Evolutionary conservation across 1,140 invertebrate genomes (phyloP).

Genomic region (Drosophila littoralis): DNA sequence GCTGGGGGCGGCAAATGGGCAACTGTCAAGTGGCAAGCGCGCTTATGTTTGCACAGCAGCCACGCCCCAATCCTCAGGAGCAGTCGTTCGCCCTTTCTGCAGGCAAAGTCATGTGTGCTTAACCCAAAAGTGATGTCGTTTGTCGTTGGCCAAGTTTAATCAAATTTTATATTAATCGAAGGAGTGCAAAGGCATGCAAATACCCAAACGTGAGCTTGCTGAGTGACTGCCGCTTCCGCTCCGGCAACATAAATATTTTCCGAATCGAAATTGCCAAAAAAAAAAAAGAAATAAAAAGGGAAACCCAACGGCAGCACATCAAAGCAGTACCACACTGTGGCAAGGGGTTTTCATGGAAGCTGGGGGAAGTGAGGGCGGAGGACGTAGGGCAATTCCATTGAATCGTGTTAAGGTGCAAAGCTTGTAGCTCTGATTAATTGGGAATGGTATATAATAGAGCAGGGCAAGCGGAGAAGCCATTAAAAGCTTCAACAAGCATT

Average conservation of each 20-base stretch:
- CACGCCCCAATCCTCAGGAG: constrained; percentile 56
- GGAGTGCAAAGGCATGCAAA: constrained; percentile 80
- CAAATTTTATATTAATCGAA: constrained; percentile 83
- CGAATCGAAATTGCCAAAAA: constrained; percentile 46
- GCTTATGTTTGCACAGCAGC: constrained; percentile 55
- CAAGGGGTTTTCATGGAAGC: background rate
- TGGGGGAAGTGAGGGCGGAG: background rate
- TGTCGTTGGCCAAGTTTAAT: constrained; percentile 75
- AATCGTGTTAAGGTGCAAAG: constrained; percentile 36
- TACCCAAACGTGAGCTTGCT: constrained; percentile 58
- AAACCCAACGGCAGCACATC: constrained; percentile 19
- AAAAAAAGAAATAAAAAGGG: constrained; percentile 23
- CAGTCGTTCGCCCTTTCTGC: constrained; percentile 21
- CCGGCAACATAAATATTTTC: constrained; percentile 52
- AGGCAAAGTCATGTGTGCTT: constrained; percentile 76
- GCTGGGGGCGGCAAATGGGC: constrained; percentile 20
- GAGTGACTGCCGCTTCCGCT: constrained; percentile 6
- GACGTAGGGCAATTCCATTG: constrained; percentile 13
- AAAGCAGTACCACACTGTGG: constrained; percentile 18
- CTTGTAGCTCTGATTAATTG: constrained; percentile 50
- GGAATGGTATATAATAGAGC: constrained; percentile 17
- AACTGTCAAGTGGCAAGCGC: constrained; percentile 48
- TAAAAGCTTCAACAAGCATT: constrained; percentile 1
- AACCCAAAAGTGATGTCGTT: constrained; percentile 66
- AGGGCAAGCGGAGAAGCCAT: constrained; percentile 4